Percentiles rank a stretch among this genome's conserved stretches.
Evolutionary conservation across 2,797 vertebrate genomes (phyloP).

Genomic region (Euphonia xanthogaster): DNA sequence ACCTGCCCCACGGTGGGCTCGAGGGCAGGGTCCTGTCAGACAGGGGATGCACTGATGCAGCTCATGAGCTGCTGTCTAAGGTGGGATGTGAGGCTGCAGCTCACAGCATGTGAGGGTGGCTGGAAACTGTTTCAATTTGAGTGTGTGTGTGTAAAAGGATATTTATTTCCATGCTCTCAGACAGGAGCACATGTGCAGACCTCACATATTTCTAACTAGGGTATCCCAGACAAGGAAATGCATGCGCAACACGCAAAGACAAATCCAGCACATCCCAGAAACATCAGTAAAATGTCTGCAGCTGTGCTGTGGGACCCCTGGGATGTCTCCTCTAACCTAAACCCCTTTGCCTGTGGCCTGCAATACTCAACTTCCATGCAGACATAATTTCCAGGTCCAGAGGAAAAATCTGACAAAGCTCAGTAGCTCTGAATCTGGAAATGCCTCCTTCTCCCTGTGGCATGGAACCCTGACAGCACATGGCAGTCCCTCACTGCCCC

Average conservation of each 20-base stretch:
- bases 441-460: rapidly evolving
- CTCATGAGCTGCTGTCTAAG: not conserved
- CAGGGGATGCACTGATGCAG: not conserved
- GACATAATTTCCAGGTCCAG: not conserved
- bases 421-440: not conserved
- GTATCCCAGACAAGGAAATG: not conserved
- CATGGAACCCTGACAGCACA: rapidly evolving
- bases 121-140: not conserved
- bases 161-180: not conserved
- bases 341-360: not conserved
- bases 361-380: not conserved
- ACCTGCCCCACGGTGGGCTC: rapidly evolving
- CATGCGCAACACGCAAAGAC: not conserved
- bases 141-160: not conserved
- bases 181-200: rapidly evolving
- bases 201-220: not conserved
- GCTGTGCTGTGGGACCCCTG: not conserved
- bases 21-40: rapidly evolving
- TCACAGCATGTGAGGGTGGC: not conserved
- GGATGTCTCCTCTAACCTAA: not conserved
- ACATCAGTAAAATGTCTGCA: not conserved
- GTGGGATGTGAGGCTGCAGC: not conserved
- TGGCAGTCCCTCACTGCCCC: rapidly evolving
- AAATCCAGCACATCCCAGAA: not conserved
- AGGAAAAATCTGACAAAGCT: not conserved